phyloP scores from a whole-genome alignment of 1,140 invertebrate genomes.

The Cydia splendana region DNA sequence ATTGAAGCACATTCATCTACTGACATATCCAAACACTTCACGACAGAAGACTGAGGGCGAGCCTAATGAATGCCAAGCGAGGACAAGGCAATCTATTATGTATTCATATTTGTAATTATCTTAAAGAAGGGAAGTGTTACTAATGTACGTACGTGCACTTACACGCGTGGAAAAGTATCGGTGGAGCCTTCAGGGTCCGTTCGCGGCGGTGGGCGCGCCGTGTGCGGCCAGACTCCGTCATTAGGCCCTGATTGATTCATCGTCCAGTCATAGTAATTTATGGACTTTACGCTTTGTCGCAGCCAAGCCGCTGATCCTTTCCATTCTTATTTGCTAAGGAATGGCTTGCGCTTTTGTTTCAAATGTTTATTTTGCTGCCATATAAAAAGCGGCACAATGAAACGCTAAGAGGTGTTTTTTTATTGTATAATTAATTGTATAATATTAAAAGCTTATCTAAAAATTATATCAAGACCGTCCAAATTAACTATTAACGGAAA shows the following conservation, averaged over 20 bases:
- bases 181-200: conserved; percentile 27
- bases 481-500: neutral
- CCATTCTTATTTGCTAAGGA: conserved; percentile 51
- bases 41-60: conserved; percentile 25
- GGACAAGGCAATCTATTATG: conserved; percentile 29
- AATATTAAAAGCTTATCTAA: neutral
- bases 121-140: conserved; percentile 30
- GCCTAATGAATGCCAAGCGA: conserved; percentile 32
- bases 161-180: conserved; percentile 16
- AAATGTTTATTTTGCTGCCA: conserved; percentile 34
- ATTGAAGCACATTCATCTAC: conserved; percentile 42
- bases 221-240: conserved; percentile 61
- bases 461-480: neutral
- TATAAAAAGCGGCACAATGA: conserved; percentile 28
- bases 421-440: neutral
- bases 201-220: conserved; percentile 47
- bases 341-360: conserved; percentile 51
- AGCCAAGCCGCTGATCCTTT: conserved; percentile 39
- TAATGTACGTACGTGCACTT: conserved; percentile 14
- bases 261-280: conserved; percentile 64
- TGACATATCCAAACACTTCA: conserved; percentile 32
- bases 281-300: conserved; percentile 58
- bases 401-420: neutral
- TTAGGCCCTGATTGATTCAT: conserved; percentile 74
- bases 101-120: conserved; percentile 31